phyloP scores from a whole-genome alignment of 2,113 vertebrate genomes.

The Amphilophus citrinellus region DNA sequence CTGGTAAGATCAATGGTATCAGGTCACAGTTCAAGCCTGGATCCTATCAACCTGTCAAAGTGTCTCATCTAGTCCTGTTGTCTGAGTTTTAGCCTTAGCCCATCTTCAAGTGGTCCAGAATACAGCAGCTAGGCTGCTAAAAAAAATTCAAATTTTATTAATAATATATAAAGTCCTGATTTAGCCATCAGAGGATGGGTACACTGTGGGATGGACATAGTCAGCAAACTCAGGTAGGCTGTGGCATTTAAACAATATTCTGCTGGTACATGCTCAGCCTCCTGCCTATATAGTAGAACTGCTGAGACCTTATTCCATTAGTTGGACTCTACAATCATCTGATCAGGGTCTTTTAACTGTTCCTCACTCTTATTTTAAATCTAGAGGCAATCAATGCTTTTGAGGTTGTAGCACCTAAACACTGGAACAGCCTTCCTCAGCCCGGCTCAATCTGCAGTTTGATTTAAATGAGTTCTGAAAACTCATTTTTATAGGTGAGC shows the following conservation, averaged over 20 bases:
- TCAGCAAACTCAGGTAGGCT: background rate
- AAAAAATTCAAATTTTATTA: background rate
- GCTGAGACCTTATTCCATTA: background rate
- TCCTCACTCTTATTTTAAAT: background rate
- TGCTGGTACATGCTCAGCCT: background rate
- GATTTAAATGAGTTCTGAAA: background rate
- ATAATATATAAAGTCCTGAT: background rate
- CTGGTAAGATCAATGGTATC: background rate
- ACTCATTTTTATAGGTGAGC: background rate
- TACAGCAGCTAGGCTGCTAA: background rate
- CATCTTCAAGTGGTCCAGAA: too few relatives aligned
- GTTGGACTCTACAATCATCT: background rate
- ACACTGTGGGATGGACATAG: background rate
- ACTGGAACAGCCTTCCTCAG: background rate
- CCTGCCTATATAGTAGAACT: background rate
- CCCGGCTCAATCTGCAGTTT: background rate
- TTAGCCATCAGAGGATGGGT: background rate
- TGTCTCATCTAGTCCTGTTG: too few relatives aligned
- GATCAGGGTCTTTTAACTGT: too few relatives aligned
- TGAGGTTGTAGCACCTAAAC: background rate
- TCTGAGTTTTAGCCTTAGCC: too few relatives aligned
- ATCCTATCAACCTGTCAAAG: too few relatives aligned
- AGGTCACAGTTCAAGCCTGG: too few relatives aligned
- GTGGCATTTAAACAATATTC: background rate
- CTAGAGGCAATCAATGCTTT: background rate